These are phyloP conservation scores for Caprella mutica DNA, from an alignment of 2,888 invertebrate species.

Conservation along the genomic window DNA sequence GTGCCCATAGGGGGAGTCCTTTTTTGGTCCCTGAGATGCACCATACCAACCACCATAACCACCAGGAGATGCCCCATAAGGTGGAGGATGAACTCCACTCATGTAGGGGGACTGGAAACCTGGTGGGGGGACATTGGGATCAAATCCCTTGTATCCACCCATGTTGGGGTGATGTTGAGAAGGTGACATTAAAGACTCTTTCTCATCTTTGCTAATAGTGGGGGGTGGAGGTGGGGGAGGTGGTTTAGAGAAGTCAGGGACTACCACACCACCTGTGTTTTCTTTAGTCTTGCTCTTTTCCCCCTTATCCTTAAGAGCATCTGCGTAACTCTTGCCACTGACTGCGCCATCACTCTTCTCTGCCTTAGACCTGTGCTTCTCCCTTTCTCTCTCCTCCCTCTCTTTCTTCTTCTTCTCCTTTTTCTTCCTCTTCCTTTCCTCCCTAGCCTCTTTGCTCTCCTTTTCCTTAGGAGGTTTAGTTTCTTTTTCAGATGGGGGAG, in stretches of 20 bases:
- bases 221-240: constrained; percentile 4
- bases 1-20: not conserved
- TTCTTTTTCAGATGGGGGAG: not conserved
- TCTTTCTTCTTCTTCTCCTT: constrained; percentile 12
- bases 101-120: no score
- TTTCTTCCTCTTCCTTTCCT: constrained; percentile 2
- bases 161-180: not conserved
- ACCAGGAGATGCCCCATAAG: not conserved
- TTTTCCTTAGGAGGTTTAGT: not conserved
- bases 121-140: constrained; percentile 3
- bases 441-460: not conserved
- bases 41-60: constrained; percentile 7
- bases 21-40: not conserved
- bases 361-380: constrained; percentile 2
- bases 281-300: not conserved
- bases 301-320: constrained; percentile 1
- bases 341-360: not conserved
- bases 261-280: not conserved
- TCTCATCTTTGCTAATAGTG: not conserved
- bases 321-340: constrained; percentile 1
- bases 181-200: not conserved
- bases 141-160: not conserved
- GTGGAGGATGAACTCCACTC: no score
- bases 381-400: constrained; percentile 8
- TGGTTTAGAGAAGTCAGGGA: constrained; percentile 5